These are phyloP conservation scores for Mus spicilegus DNA, from an alignment of 2,113 vertebrate species.

Conservation along the genomic window DNA sequence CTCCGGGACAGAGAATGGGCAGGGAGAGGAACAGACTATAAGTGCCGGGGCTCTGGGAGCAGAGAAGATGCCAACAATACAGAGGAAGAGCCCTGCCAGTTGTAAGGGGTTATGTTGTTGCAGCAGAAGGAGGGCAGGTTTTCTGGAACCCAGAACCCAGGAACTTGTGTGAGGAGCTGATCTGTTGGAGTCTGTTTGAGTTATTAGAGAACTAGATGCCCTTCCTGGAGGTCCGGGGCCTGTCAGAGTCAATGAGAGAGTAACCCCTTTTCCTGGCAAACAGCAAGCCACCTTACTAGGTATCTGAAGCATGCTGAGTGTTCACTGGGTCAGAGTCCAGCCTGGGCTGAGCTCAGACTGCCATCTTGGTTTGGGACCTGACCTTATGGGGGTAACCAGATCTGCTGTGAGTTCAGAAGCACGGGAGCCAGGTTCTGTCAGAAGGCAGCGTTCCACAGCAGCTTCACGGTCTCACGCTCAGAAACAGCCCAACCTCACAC, in stretches of 20 bases:
- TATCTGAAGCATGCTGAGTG: background rate
- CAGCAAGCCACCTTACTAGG: background rate
- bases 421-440: too few species aligned
- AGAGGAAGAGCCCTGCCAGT: too few species aligned
- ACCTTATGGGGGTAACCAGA: background rate
- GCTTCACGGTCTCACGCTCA: conserved; percentile 32
- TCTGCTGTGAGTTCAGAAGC: background rate
- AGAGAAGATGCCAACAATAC: background rate
- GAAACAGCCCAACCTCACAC: conserved; percentile 5
- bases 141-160: background rate
- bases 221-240: background rate
- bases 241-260: background rate
- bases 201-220: background rate
- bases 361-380: background rate
- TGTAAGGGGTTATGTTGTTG: background rate
- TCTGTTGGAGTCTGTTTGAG: background rate
- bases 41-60: background rate
- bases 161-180: background rate
- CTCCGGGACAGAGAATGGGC: background rate
- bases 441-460: too few species aligned
- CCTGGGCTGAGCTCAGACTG: too few species aligned
- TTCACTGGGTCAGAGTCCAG: background rate
- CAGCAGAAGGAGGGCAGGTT: background rate
- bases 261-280: background rate
- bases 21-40: background rate